Conservation (phyloP, 2,113 vertebrate genomes). For the Ctenomys sociabilis region DNA sequence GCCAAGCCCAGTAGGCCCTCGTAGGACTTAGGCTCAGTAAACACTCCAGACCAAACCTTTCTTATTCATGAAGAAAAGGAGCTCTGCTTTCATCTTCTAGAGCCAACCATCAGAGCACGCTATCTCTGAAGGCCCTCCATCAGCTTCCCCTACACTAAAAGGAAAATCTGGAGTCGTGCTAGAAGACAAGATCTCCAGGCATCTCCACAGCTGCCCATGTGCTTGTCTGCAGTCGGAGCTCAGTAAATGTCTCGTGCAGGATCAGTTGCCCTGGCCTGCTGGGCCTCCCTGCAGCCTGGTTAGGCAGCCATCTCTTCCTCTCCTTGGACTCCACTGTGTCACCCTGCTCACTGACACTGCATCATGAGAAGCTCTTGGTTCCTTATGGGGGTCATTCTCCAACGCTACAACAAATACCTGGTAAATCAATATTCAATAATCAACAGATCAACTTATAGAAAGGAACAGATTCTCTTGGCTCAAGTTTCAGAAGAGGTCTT, state of each 20-base stretch:
- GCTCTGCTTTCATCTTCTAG: neutral
- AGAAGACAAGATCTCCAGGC: too few relatives aligned
- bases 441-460: neutral
- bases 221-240: neutral
- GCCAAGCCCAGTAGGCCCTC: neutral
- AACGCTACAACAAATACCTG: too few relatives aligned
- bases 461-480: neutral
- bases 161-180: neutral
- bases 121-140: neutral
- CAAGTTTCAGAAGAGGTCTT: neutral
- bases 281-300: neutral
- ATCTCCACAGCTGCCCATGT: fast-evolving
- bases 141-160: fast-evolving
- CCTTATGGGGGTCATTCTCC: too few relatives aligned
- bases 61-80: neutral
- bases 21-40: fast-evolving
- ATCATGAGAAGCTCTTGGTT: neutral
- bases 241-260: neutral
- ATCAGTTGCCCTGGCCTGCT: fast-evolving
- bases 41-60: neutral
- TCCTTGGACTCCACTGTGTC: fast-evolving
- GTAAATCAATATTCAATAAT: neutral
- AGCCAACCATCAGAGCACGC: neutral
- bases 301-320: neutral
- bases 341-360: too few relatives aligned